phyloP scores from a whole-genome alignment of 1,140 invertebrate genomes.

The Lamellibrachia luymesi region DNA sequence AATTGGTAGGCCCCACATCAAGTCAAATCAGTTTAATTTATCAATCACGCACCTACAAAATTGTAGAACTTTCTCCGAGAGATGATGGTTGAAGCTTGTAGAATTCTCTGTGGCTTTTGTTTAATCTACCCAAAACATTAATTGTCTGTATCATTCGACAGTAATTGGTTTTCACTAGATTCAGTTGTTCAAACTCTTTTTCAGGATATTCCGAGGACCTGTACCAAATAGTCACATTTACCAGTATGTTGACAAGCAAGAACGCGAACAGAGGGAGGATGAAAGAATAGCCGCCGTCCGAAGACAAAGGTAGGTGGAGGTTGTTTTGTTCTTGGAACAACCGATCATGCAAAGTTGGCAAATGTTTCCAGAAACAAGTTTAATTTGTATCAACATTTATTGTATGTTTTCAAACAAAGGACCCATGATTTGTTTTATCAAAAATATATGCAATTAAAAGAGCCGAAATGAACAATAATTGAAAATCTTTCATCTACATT shows the following conservation, averaged over 20 bases:
- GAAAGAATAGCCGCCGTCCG: slow-evolving; percentile 38
- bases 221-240: slow-evolving; percentile 43
- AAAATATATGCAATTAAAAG: not conserved
- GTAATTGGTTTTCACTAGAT: not conserved
- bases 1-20: no score
- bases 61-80: not conserved
- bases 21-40: no score
- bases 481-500: not conserved
- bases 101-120: not conserved
- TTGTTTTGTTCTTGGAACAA: not conserved
- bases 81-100: not conserved
- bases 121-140: not conserved
- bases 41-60: no score
- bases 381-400: not conserved
- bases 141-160: not conserved
- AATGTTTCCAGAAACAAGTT: not conserved
- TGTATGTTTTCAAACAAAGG: not conserved
- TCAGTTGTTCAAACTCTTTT: not conserved
- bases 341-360: no score
- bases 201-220: slow-evolving; percentile 50
- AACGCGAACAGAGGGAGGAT: slow-evolving; percentile 42
- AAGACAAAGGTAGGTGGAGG: slow-evolving; percentile 40
- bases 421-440: no score
- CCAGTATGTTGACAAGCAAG: slow-evolving; percentile 41
- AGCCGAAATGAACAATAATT: not conserved